A percentile compares a stretch with the other conserved stretches of the same genome.
Evolutionary conservation across 1,140 invertebrate species (phyloP).

Genomic region (Harlomillsia oculata): DNA sequence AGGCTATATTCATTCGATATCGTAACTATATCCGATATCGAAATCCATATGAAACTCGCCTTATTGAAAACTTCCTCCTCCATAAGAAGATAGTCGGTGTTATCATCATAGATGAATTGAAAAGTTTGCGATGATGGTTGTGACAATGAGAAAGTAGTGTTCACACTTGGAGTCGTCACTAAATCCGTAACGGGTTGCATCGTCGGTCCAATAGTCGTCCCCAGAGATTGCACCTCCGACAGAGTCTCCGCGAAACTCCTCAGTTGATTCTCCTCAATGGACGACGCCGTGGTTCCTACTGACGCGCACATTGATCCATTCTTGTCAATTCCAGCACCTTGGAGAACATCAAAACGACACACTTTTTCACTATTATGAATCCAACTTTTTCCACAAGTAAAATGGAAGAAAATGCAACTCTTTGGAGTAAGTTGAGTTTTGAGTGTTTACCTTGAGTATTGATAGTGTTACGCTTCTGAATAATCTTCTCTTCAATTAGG

Average conservation of each 20-base stretch:
- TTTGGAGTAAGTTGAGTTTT: too few species aligned
- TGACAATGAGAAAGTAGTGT: too few species aligned
- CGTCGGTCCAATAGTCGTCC: too few species aligned
- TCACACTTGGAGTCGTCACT: too few species aligned
- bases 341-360: not conserved
- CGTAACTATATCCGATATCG: too few species aligned
- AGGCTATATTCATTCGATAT: conserved; percentile 8
- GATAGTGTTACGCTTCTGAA: conserved; percentile 59
- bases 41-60: too few species aligned
- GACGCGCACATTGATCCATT: not conserved
- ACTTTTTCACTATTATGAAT: not conserved
- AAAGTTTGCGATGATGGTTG: conserved; percentile 21
- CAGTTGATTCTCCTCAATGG: conserved; percentile 3
- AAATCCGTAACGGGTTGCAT: conserved; percentile 4
- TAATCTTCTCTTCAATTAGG: conserved; percentile 83
- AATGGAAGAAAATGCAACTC: too few species aligned
- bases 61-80: conserved; percentile 35
- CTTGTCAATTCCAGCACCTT: not conserved
- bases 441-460: conserved; percentile 25
- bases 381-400: too few species aligned
- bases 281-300: too few species aligned
- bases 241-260: not conserved
- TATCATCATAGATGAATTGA: conserved; percentile 31
- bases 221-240: conserved; percentile 3
- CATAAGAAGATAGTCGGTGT: conserved; percentile 30